Base-by-base conservation (phyloP, 2,888 invertebrate species). In the Phaonia tiefii region DNA sequence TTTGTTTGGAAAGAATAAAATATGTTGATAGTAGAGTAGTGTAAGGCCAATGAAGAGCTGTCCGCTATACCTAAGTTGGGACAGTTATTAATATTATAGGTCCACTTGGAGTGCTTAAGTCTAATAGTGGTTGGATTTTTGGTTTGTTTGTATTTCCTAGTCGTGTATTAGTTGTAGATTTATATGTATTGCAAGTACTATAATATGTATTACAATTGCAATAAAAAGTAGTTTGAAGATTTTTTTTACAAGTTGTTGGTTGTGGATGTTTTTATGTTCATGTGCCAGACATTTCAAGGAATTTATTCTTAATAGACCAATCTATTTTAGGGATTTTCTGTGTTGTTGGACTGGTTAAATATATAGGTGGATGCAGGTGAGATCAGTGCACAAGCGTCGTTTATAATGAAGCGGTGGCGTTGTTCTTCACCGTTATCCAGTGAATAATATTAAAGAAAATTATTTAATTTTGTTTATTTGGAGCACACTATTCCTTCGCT, bases 311-410 rank as follows among this genome's bases (percentile, higher is more conserved):
- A 51, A 20, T 20, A 20, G 7, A 51, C 17, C 20, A 51, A 51
- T n/a, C n/a, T n/a, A n/a, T n/a, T n/a, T n/a, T n/a, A n/a, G n/a
- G n/a, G n/a, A n/a, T n/a, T n/a, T n/a, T n/a, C n/a, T n/a, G n/a
- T n/a, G n/a, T n/a, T n/a, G n/a, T n/a, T n/a, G 20, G 17, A 22
- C 11, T 51, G 4, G 3, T 51, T 22, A 1, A 20, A 20, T 11
- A 51, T 51, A 20, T 22, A 31, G 31, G 31, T 31, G 3, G 31
- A 3, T 31, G 31, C 31, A 31, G 51, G 17, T 51, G 22, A 15
- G 51, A 8, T 83, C 85, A 86, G 86, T 79, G 86, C 82, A 54
- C 71, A 80, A 71, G 75, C 31, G 56, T 66, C 49, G 20, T 49
- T 10, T 54, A 58, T 37, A 11, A 60, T 22, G 44, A 11, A n/a